Percentiles rank a stretch among this genome's conserved stretches.
These are phyloP conservation scores for Scaptodrosophila lebanonensis DNA, from an alignment of 1,140 invertebrate genomes.

Conservation along the genomic window DNA sequence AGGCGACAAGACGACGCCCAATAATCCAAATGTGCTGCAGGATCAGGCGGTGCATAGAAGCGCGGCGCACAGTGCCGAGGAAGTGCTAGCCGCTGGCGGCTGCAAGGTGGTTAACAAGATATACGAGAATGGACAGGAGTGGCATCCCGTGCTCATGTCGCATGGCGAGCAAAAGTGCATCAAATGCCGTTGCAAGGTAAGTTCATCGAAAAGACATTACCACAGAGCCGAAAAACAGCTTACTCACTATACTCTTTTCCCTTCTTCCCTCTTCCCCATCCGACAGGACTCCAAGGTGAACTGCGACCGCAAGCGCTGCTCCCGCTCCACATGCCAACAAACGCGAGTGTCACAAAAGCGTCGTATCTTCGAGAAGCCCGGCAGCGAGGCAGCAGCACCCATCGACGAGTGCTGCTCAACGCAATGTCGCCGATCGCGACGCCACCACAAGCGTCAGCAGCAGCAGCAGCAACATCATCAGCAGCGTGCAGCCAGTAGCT, in stretches of 20 bases:
- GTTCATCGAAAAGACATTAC: too few relatives aligned
- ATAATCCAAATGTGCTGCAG: slow-evolving; percentile 69
- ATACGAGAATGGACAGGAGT: slow-evolving; percentile 88
- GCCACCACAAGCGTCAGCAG: slow-evolving; percentile 76
- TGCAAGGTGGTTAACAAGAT: slow-evolving; percentile 85
- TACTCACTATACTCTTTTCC: slow-evolving; percentile 31
- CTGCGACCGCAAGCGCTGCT: slow-evolving; percentile 88
- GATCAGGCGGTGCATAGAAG: slow-evolving; percentile 77
- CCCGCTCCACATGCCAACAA: slow-evolving; percentile 82
- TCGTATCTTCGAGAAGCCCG: slow-evolving; percentile 71
- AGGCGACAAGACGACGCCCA: slow-evolving; percentile 33
- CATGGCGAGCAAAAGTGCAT: slow-evolving; percentile 91
- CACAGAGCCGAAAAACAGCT: not conserved
- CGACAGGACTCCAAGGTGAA: slow-evolving; percentile 87
- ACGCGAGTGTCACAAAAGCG: slow-evolving; percentile 73
- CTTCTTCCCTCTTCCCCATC: slow-evolving; percentile 53
- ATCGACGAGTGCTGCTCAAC: slow-evolving; percentile 79
- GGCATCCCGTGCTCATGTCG: slow-evolving; percentile 89
- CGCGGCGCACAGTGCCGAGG: slow-evolving; percentile 78
- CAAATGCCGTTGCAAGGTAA: slow-evolving; percentile 91
- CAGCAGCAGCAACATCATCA: too few relatives aligned
- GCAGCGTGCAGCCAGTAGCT: not conserved
- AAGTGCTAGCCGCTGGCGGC: slow-evolving; percentile 86
- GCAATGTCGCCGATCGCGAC: slow-evolving; percentile 78
- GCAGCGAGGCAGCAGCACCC: slow-evolving; percentile 50